Conservation (phyloP, 2,888 invertebrate genomes). For the Mactromeris polynyma region DNA sequence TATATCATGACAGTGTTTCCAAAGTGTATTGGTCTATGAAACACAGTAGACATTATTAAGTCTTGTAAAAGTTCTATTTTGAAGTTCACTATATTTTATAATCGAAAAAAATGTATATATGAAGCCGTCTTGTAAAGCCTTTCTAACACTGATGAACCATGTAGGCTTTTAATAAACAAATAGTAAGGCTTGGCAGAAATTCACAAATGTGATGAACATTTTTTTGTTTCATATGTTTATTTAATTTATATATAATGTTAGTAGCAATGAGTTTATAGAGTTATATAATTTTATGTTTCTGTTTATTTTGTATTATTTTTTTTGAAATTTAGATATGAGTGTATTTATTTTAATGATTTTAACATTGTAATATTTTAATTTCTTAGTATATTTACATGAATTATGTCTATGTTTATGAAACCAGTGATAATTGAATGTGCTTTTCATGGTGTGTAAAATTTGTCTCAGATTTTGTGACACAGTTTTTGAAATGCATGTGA, state of each 20-base stretch:
- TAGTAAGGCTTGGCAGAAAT: too few relatives aligned
- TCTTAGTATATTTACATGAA: slow-evolving; percentile 17
- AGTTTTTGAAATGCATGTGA: too few relatives aligned
- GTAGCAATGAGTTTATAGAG: neutral
- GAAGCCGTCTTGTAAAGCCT: too few relatives aligned
- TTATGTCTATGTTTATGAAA: neutral
- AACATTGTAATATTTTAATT: neutral
- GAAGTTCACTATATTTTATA: too few relatives aligned
- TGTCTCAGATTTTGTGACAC: neutral
- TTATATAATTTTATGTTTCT: neutral
- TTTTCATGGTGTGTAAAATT: neutral
- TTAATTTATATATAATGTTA: neutral
- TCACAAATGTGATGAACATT: too few relatives aligned
- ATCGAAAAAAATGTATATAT: too few relatives aligned
- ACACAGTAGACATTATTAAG: too few relatives aligned
- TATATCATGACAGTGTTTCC: too few relatives aligned
- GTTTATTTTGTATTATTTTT: slow-evolving; percentile 9
- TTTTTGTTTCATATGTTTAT: neutral
- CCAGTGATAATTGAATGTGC: slow-evolving; percentile 11
- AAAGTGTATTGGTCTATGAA: too few relatives aligned
- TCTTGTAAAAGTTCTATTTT: too few relatives aligned
- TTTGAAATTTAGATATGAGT: neutral
- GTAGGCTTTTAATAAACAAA: too few relatives aligned
- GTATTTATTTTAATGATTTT: slow-evolving; percentile 18
- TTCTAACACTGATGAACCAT: too few relatives aligned